These are phyloP conservation scores for Gymnothorax javanicus DNA, from an alignment of 2,797 vertebrate species.

Conservation along the genomic window DNA sequence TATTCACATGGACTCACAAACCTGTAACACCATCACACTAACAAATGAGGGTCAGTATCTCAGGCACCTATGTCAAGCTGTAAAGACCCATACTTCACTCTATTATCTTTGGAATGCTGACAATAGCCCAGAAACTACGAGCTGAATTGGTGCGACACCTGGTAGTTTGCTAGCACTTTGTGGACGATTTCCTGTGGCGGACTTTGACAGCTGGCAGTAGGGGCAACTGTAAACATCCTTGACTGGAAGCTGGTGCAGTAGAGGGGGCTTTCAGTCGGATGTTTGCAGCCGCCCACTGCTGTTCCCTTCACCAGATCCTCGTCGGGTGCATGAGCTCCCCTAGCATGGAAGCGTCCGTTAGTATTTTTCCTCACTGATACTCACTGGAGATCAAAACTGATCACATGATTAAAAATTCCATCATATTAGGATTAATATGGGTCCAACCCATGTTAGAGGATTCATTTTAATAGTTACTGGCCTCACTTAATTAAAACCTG, in stretches of 20 bases:
- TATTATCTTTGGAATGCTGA: neutral
- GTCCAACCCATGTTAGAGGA: neutral
- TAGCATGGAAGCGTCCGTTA: neutral
- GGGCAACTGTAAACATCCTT: slow-evolving; percentile 99
- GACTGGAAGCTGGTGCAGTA: slow-evolving; percentile 96
- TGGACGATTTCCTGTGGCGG: neutral
- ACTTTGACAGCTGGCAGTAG: slow-evolving; percentile 77
- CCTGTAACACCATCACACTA: neutral
- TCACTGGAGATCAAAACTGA: neutral
- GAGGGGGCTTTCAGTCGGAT: slow-evolving; percentile 99
- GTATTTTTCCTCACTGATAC: neutral
- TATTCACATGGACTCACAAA: neutral
- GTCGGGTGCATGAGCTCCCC: neutral
- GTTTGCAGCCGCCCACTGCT: slow-evolving; percentile 99
- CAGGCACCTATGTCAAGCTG: neutral
- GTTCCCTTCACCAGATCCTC: slow-evolving; percentile 68
- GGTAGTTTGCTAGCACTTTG: neutral
- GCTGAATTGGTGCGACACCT: neutral
- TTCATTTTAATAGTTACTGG: neutral
- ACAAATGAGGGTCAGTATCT: neutral
- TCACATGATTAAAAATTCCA: neutral
- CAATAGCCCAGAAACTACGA: neutral
- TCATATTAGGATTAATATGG: slow-evolving; percentile 5
- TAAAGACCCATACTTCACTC: neutral
- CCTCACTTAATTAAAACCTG: neutral